Evolutionary conservation across 2,113 vertebrate genomes (phyloP), one percentile per base, ranked within the genome.

Genomic region (Polypterus senegalus): DNA sequence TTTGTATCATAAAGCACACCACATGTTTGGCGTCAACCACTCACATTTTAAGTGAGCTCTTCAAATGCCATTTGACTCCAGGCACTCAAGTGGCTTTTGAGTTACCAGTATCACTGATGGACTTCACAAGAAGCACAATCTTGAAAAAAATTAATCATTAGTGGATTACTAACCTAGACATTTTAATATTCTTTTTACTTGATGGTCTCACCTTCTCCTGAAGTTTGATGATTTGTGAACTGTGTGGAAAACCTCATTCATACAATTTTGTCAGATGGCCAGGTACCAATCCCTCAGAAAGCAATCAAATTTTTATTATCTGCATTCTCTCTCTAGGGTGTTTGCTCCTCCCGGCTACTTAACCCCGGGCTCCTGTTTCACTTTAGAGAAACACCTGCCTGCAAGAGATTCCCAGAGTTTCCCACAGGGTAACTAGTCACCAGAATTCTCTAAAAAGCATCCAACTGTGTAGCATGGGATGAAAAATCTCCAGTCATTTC

Each of bases 1-100:
- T 6, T 49, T 9, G 52, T 46, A 62, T 44, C 46, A 63, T 57
- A 57, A 57, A 11, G 9, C 43, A 56, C 58, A 61, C 48, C 9
- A 66, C 9, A 11, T 54, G 55, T 46, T 11, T 48, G 49, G 49
- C 54, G 54, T 47, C 44, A n/a, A 49, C 65, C 52, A 66, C 54
- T 46, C 45, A 47, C 47, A 47, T 45, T 58, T 60, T 43, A 66
- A 49, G 54, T 56, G 65, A 53, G 48, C 54, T 9, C 44, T 66
- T 58, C 61, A 47, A 62, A 66, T 11, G 3, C 49, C 10, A 11
- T 10, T 27, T 66, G 56, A 54, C 49, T 61, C 54, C 27, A 27
- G 27, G 27, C 27, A 27, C 27, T 27, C 27, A 27, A 27, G 27
- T 27, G 27, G 27, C 27, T 27, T 27, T 27, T 27, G 27, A 27